Percentiles rank a stretch among this genome's conserved stretches.
These are phyloP conservation scores for Melanotaenia nigrans DNA, from an alignment of 2,797 vertebrate genomes.

Conservation along the genomic window DNA sequence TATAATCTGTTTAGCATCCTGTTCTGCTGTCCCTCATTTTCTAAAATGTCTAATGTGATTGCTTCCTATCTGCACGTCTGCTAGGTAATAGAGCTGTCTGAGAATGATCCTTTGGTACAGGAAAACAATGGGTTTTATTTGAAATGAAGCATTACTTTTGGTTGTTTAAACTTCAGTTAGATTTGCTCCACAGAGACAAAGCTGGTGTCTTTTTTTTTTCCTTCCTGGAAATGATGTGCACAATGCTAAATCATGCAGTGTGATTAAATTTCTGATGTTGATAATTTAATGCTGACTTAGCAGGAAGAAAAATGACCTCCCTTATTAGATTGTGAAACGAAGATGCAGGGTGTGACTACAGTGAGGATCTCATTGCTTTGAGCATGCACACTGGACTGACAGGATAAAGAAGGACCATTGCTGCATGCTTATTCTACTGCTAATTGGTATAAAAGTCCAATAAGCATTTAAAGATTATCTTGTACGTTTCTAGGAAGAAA, in stretches of 20 bases:
- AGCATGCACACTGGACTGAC: slow-evolving; percentile 1
- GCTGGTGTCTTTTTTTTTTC: neutral
- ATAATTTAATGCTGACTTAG: slow-evolving; percentile 5
- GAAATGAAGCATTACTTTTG: neutral
- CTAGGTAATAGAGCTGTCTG: slow-evolving; percentile 28
- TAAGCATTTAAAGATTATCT: neutral
- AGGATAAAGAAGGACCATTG: neutral
- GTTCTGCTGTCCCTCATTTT: slow-evolving; percentile 38
- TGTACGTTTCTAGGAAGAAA: neutral
- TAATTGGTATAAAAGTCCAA: neutral
- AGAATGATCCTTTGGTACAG: neutral
- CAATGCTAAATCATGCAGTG: neutral
- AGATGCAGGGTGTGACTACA: neutral
- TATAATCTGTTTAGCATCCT: slow-evolving; percentile 44
- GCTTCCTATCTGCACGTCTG: slow-evolving; percentile 30
- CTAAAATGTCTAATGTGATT: slow-evolving; percentile 43
- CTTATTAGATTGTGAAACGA: neutral
- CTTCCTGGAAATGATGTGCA: neutral
- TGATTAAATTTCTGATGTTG: slow-evolving; percentile 2
- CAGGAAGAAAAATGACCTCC: slow-evolving; percentile 6
- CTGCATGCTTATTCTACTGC: neutral
- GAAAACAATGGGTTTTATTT: slow-evolving; percentile 5
- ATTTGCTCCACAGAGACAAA: slow-evolving; percentile 7
- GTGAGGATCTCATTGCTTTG: slow-evolving; percentile 7
- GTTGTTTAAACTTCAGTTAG: slow-evolving; percentile 16